These are phyloP conservation scores for Ceratosolen solmsi DNA, from an alignment of 1,140 invertebrate species.

Conservation along the genomic window DNA sequence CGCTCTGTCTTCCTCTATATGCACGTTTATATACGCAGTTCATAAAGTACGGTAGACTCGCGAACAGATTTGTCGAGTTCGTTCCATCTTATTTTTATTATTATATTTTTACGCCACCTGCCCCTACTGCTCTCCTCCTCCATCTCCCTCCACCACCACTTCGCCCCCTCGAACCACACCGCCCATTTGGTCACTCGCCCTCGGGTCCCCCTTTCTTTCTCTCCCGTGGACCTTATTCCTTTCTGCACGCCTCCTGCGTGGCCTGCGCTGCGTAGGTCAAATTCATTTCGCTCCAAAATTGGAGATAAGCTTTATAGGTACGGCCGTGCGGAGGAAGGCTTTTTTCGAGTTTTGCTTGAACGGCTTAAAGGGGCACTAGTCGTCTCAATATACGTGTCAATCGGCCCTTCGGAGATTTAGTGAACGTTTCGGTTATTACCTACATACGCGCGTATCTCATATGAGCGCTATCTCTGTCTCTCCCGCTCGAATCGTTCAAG, in stretches of 20 bases:
- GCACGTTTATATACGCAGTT: not conserved
- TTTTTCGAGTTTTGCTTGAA: not conserved
- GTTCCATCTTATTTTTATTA: slow-evolving; percentile 25
- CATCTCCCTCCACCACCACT: not conserved
- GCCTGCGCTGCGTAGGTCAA: slow-evolving; percentile 56
- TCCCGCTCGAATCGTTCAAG: not conserved
- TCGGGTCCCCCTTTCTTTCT: too few species aligned
- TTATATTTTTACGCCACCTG: slow-evolving; percentile 50
- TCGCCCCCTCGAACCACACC: not conserved
- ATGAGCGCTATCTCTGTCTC: not conserved
- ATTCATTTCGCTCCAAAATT: slow-evolving; percentile 65
- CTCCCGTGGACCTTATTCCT: not conserved
- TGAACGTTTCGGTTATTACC: not conserved
- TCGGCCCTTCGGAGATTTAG: slow-evolving; percentile 34
- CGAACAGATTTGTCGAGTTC: slow-evolving; percentile 41
- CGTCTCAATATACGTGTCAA: slow-evolving; percentile 36
- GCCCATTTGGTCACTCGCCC: too few species aligned
- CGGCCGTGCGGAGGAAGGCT: not conserved
- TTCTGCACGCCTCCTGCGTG: slow-evolving; percentile 1
- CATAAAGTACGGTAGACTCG: slow-evolving; percentile 41
- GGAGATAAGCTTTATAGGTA: slow-evolving; percentile 57
- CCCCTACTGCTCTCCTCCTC: not conserved
- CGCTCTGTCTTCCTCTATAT: not conserved
- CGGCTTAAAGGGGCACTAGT: not conserved
- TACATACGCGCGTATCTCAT: not conserved